A percentile compares a stretch with the other conserved stretches of the same genome.
These are phyloP conservation scores for Pseudomyrmex gracilis DNA, from an alignment of 1,140 invertebrate genomes.

Conservation along the genomic window DNA sequence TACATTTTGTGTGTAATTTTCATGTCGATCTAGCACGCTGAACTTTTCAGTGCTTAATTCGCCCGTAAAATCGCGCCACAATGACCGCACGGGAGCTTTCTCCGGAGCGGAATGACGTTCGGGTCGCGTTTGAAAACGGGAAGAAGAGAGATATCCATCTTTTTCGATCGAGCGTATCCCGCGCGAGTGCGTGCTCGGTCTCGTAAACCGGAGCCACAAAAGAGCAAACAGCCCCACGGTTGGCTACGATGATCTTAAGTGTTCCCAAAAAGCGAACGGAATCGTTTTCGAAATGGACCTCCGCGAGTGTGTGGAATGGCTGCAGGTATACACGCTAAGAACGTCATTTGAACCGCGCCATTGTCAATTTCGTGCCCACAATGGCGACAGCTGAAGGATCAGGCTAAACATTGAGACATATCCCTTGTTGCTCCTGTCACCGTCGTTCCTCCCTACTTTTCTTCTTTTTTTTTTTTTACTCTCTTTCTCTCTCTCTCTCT, in stretches of 20 bases:
- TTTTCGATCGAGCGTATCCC: neutral
- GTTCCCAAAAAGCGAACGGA: conserved; percentile 71
- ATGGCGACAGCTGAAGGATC: conserved; percentile 84
- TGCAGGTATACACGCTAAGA: conserved; percentile 73
- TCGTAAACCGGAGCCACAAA: conserved; percentile 74
- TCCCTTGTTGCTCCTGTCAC: conserved; percentile 82
- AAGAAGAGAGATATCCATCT: conserved; percentile 68
- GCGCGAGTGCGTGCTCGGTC: conserved; percentile 34
- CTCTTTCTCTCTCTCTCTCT: neutral
- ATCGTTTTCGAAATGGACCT: conserved; percentile 75
- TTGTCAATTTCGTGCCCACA: conserved; percentile 79
- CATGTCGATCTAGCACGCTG: conserved; percentile 29
- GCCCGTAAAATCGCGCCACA: conserved; percentile 49
- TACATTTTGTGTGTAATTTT: conserved; percentile 7
- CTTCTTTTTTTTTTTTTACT: neutral
- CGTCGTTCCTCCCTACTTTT: conserved; percentile 71
- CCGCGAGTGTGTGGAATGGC: conserved; percentile 54
- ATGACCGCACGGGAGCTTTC: conserved; percentile 58
- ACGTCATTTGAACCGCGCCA: conserved; percentile 81
- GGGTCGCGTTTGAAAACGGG: conserved; percentile 6
- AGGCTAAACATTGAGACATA: conserved; percentile 85
- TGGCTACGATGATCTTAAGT: conserved; percentile 73
- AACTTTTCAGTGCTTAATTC: conserved; percentile 51
- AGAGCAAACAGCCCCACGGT: conserved; percentile 71
- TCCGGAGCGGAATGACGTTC: conserved; percentile 59